Conservation (phyloP, 2,113 vertebrate species). For the Misgurnus anguillicaudatus region DNA sequence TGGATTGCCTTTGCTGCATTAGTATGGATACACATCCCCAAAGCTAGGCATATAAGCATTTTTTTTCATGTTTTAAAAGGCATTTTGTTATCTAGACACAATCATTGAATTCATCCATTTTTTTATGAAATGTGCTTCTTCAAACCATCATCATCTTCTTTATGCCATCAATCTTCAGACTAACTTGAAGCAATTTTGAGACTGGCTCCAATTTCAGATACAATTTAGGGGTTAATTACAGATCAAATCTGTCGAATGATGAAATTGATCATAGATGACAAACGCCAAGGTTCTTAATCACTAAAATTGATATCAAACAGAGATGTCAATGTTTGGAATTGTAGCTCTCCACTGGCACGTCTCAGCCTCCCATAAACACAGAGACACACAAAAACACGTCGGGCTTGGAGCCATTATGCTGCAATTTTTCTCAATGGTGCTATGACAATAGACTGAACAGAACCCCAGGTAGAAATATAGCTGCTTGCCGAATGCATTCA, state of each 20-base stretch:
- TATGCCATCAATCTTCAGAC: constrained; percentile 26
- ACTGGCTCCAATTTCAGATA: constrained; percentile 13
- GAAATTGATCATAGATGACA: neutral
- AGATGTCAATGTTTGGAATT: neutral
- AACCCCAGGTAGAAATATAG: constrained; percentile 2
- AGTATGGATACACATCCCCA: neutral
- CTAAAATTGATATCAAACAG: constrained; percentile 2
- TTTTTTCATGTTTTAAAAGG: constrained; percentile 25
- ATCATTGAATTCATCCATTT: constrained; percentile 55
- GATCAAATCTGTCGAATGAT: neutral
- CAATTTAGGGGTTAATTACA: constrained; percentile 9
- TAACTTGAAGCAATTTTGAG: constrained; percentile 21
- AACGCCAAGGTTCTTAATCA: neutral
- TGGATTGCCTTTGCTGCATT: constrained; percentile 30
- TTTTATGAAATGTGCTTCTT: constrained; percentile 60
- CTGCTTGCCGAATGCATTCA: neutral
- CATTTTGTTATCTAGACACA: constrained; percentile 44
- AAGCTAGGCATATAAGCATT: neutral
- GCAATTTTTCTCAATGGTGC: constrained; percentile 22
- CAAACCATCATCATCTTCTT: constrained; percentile 38
- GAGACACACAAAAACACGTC: neutral
- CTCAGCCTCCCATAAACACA: neutral
- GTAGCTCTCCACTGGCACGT: neutral
- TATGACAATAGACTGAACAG: constrained; percentile 9
- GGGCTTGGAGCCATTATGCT: neutral